phyloP scores from a whole-genome alignment of 2,888 invertebrate species.

The Plusia festucae region DNA sequence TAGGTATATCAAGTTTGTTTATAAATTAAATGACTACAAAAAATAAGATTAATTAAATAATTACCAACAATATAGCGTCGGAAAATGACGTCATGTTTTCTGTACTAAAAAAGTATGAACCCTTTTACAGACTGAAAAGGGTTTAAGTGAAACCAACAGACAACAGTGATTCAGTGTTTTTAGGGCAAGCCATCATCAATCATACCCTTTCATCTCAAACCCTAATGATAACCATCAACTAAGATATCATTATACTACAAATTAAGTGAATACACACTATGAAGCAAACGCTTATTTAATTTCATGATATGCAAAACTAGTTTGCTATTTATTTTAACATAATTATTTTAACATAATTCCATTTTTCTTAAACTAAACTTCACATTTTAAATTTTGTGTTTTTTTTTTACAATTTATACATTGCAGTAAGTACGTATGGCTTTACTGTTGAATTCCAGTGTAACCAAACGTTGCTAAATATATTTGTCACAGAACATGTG shows the following conservation, averaged over 20 bases:
- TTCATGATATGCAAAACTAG: conserved; percentile 26
- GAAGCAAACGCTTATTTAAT: conserved; percentile 44
- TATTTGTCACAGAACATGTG: neutral
- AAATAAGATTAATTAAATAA: conserved; percentile 42
- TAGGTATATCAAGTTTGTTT: conserved; percentile 14
- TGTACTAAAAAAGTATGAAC: conserved; percentile 58
- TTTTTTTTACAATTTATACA: neutral
- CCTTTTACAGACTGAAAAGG: conserved; percentile 63
- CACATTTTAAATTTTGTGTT: neutral
- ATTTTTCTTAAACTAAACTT: neutral
- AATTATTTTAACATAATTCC: neutral
- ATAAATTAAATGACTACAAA: conserved; percentile 42
- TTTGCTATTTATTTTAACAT: conserved; percentile 11
- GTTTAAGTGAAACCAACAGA: conserved; percentile 70
- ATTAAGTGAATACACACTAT: conserved; percentile 58
- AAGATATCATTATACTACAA: conserved; percentile 59
- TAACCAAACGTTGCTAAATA: neutral
- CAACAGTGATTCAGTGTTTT: conserved; percentile 75
- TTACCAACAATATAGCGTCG: conserved; percentile 32
- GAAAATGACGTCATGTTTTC: conserved; percentile 53
- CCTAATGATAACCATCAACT: conserved; percentile 68
- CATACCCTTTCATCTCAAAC: conserved; percentile 62
- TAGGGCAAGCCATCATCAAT: conserved; percentile 68
- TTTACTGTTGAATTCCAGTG: neutral
- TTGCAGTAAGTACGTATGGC: neutral